A percentile compares a stretch with the other conserved stretches of the same genome.
Evolutionary conservation across 2,113 vertebrate genomes (phyloP).

Genomic region (Prionailurus viverrinus): DNA sequence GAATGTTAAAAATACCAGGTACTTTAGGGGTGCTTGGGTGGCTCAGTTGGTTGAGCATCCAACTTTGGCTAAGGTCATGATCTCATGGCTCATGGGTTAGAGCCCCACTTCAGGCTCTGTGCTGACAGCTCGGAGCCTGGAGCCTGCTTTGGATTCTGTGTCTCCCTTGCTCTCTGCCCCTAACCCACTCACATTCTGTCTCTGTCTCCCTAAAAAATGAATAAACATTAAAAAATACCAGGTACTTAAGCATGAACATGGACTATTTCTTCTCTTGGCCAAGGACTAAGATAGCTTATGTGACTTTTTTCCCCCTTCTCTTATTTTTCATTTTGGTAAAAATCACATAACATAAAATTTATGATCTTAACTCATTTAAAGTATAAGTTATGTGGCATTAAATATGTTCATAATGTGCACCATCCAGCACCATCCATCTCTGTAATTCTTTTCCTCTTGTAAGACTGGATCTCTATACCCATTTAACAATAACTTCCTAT

Average conservation of each 20-base stretch:
- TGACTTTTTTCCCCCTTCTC: neutral
- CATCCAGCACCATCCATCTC: no score
- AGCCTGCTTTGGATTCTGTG: no score
- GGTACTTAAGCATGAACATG: neutral
- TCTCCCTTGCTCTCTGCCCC: no score
- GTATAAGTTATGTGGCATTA: neutral
- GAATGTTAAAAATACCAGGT: neutral
- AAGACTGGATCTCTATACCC: neutral
- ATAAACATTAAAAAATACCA: neutral
- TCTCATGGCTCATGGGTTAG: no score
- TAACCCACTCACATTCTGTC: no score
- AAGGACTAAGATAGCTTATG: neutral
- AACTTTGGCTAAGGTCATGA: no score
- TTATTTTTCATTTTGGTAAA: neutral
- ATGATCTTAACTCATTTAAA: neutral
- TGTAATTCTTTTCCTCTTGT: neutral
- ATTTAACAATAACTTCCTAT: neutral
- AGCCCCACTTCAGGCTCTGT: no score
- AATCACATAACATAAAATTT: neutral
- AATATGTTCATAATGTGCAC: neutral
- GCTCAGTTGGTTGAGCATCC: no score
- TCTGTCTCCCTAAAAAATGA: no score
- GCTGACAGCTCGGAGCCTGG: no score
- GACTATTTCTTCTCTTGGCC: neutral
- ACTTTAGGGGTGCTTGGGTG: neutral